These are phyloP conservation scores for Naja naja DNA, from an alignment of 2,113 vertebrate genomes.

Conservation along the genomic window DNA sequence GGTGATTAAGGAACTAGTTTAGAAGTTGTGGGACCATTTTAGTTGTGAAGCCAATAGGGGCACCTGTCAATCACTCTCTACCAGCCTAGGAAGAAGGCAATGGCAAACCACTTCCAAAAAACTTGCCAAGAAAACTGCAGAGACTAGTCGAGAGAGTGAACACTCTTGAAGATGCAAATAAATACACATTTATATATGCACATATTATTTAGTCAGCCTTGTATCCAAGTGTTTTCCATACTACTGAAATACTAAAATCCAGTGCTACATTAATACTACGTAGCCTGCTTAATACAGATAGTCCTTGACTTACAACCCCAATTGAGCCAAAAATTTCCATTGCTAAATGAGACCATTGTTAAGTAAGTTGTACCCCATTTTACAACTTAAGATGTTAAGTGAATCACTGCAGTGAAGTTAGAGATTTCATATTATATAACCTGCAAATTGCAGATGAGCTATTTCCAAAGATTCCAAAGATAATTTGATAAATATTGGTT, in stretches of 20 bases:
- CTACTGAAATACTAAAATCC: not conserved
- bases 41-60: not conserved
- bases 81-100: not conserved
- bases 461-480: conserved; percentile 24
- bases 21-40: not conserved
- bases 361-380: not conserved
- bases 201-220: not conserved
- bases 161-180: not conserved
- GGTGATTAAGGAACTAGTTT: not conserved
- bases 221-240: not conserved
- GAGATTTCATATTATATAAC: not conserved
- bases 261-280: not conserved
- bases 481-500: conserved; percentile 10
- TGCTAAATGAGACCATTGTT: not conserved
- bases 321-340: not conserved
- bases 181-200: not conserved
- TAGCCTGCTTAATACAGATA: not conserved
- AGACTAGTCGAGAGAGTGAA: not conserved
- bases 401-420: not conserved
- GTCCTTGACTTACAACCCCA: not conserved
- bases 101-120: not conserved
- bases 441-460: not conserved
- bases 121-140: not conserved
- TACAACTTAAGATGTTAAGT: not conserved
- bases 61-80: not conserved